Percentiles rank a stretch among this genome's conserved stretches.
Conservation (phyloP, 2,797 vertebrate species). For the Ciconia nigra region DNA sequence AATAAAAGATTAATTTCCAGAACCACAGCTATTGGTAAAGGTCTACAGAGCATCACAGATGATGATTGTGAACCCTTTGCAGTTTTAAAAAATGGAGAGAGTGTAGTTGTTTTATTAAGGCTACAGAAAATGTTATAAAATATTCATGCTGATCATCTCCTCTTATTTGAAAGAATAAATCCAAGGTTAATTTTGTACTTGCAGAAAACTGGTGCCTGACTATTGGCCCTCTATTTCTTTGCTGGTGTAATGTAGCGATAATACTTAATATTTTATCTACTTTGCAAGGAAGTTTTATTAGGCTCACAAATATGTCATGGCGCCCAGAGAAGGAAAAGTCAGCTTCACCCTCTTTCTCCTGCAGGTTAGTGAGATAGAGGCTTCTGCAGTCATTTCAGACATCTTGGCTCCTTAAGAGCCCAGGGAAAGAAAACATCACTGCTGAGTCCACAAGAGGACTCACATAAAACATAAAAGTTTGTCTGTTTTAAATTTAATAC, state of each 20-base stretch:
- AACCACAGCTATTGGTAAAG: background rate
- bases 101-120: background rate
- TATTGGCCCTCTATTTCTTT: slow-evolving; percentile 35
- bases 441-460: background rate
- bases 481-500: background rate
- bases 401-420: background rate
- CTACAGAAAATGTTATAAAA: slow-evolving; percentile 62
- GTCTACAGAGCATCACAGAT: background rate
- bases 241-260: slow-evolving; percentile 32
- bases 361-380: background rate
- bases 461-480: background rate
- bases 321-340: slow-evolving; percentile 14
- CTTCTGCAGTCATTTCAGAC: background rate
- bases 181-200: slow-evolving; percentile 50
- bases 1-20: background rate
- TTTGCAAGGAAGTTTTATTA: slow-evolving; percentile 64
- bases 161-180: slow-evolving; percentile 74
- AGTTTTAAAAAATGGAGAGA: background rate
- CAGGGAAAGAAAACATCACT: background rate
- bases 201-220: background rate
- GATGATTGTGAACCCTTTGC: background rate
- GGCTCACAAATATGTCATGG: slow-evolving; percentile 46
- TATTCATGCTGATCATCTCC: slow-evolving; percentile 66
- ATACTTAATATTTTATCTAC: slow-evolving; percentile 58
- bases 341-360: background rate